These are phyloP conservation scores for Halictus rubicundus DNA, from an alignment of 1,140 invertebrate species.

Conservation along the genomic window DNA sequence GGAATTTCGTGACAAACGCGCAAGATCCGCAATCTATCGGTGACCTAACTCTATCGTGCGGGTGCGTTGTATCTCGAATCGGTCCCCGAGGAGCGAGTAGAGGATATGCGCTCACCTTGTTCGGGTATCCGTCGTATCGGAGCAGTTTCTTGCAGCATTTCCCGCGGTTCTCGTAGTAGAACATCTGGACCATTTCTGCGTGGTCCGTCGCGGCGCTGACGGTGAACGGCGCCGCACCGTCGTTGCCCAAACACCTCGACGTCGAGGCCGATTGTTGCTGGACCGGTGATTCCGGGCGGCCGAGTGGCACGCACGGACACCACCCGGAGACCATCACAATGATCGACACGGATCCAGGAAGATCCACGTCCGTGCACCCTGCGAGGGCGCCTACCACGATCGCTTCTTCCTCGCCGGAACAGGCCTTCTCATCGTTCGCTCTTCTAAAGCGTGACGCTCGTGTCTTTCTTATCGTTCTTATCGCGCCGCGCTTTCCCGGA, in stretches of 20 bases:
- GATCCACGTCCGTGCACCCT: conserved; percentile 47
- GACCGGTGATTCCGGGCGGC: conserved; percentile 76
- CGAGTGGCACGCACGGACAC: conserved; percentile 79
- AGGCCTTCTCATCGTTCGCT: conserved; percentile 34
- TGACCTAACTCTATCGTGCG: too few species aligned
- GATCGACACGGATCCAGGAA: conserved; percentile 48
- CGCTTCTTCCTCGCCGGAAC: conserved; percentile 36
- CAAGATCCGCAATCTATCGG: too few species aligned
- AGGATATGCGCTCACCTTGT: conserved; percentile 81
- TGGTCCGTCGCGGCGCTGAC: conserved; percentile 74
- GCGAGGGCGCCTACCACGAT: conserved; percentile 41
- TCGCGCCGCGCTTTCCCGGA: too few species aligned
- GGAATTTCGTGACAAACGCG: too few species aligned
- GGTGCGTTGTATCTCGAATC: too few species aligned
- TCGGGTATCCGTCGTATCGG: conserved; percentile 86
- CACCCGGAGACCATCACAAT: conserved; percentile 80
- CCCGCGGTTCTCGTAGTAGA: conserved; percentile 87
- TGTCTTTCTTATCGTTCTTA: too few species aligned
- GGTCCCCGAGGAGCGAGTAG: too few species aligned
- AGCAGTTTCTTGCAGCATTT: conserved; percentile 87
- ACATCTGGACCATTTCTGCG: conserved; percentile 84
- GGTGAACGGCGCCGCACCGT: conserved; percentile 73
- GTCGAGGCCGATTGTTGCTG: conserved; percentile 59
- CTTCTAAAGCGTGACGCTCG: not conserved
- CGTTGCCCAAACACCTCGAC: conserved; percentile 62